phyloP scores from a whole-genome alignment of 2,888 invertebrate species.

The Habrosyne pyritoides region DNA sequence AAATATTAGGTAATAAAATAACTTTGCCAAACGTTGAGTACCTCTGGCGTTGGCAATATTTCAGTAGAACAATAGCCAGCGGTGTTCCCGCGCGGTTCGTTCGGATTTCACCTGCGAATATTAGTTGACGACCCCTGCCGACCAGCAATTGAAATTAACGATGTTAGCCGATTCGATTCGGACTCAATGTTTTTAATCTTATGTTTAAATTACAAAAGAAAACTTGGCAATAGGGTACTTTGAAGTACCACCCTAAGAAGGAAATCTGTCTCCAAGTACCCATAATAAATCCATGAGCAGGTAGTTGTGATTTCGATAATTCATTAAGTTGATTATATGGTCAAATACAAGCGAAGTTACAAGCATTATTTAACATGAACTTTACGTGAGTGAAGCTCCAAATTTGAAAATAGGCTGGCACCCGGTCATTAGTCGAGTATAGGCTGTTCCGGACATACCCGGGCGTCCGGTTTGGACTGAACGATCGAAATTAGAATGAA shows the following conservation, averaged over 20 bases:
- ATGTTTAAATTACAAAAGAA: not conserved
- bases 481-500: conserved; percentile 44
- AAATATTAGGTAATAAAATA: no score
- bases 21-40: conserved; percentile 38
- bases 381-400: conserved; percentile 35
- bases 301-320: no score
- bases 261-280: not conserved
- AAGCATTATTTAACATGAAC: no score
- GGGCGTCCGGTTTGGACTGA: conserved; percentile 25
- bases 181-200: not conserved
- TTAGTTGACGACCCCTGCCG: conserved; percentile 45
- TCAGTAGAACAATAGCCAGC: conserved; percentile 71
- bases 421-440: conserved; percentile 16
- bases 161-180: conserved; percentile 2
- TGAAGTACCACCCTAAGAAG: not conserved
- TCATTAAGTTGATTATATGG: no score
- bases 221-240: not conserved
- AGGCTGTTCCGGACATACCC: conserved; percentile 7
- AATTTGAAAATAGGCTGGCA: conserved; percentile 21
- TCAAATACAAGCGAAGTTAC: no score
- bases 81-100: conserved; percentile 60
- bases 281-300: no score
- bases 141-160: conserved; percentile 25
- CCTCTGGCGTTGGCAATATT: conserved; percentile 68
- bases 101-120: conserved; percentile 67